These are phyloP conservation scores for Crotalus helleri DNA, from an alignment of 2,113 vertebrate genomes.

Conservation along the genomic window DNA sequence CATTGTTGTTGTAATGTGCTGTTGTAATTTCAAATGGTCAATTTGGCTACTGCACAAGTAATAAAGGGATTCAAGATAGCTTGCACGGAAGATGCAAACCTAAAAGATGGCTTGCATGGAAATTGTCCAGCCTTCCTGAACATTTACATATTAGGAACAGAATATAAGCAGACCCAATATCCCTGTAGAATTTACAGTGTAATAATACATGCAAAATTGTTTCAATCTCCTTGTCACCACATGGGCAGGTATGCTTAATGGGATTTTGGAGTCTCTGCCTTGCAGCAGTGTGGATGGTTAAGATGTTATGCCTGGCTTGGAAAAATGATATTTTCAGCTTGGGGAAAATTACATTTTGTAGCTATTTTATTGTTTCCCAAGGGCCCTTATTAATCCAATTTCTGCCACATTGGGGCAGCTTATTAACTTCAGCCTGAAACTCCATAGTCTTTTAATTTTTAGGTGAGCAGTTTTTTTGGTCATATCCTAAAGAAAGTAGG, in stretches of 20 bases:
- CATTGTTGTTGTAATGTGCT: not conserved
- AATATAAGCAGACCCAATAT: not conserved
- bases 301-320: not conserved
- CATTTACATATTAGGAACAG: not conserved
- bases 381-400: not conserved
- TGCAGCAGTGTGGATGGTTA: not conserved
- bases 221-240: not conserved
- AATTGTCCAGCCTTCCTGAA: not conserved
- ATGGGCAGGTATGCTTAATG: not conserved
- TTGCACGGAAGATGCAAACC: not conserved
- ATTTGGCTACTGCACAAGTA: not conserved
- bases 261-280: not conserved
- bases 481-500: not conserved
- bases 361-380: not conserved
- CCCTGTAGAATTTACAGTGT: not conserved
- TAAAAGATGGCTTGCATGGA: not conserved
- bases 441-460: not conserved
- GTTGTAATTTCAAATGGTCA: not conserved
- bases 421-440: not conserved
- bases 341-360: not conserved
- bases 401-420: not conserved
- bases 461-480: not conserved
- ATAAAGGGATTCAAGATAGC: not conserved
- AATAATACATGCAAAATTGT: not conserved
- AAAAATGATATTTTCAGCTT: not conserved